phyloP scores from a whole-genome alignment of 2,797 vertebrate genomes.

The Schizopygopsis malacanthus region DNA sequence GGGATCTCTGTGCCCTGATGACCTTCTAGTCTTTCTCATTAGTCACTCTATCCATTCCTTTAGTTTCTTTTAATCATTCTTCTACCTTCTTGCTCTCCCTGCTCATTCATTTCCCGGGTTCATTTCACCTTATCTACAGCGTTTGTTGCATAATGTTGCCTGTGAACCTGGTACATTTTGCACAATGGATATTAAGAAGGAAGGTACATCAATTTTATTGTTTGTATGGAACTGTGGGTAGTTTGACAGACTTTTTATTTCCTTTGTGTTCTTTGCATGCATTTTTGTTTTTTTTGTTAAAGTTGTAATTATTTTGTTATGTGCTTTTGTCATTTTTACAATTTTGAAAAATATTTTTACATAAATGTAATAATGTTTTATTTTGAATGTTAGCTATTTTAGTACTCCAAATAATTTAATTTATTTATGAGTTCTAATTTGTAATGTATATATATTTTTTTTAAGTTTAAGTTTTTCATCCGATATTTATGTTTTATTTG shows the following conservation, averaged over 20 bases:
- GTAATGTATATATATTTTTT: background rate
- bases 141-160: background rate
- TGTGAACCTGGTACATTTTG: background rate
- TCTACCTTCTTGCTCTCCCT: slow-evolving; percentile 2
- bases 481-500: background rate
- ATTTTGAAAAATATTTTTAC: background rate
- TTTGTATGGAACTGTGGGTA: background rate
- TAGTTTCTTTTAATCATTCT: slow-evolving; percentile 9
- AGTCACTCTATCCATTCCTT: slow-evolving; percentile 25
- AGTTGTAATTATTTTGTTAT: background rate
- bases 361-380: background rate
- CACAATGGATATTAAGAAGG: background rate
- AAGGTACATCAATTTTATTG: background rate
- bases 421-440: background rate
- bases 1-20: slow-evolving; percentile 16
- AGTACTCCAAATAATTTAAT: background rate
- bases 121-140: background rate
- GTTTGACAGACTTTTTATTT: background rate
- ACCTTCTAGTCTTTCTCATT: slow-evolving; percentile 41
- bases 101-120: background rate
- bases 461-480: background rate
- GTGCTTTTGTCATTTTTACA: background rate
- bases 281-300: background rate
- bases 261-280: background rate
- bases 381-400: background rate